Evolutionary conservation across 1,140 invertebrate species (phyloP).

Genomic region (Macrostomum lignano): DNA sequence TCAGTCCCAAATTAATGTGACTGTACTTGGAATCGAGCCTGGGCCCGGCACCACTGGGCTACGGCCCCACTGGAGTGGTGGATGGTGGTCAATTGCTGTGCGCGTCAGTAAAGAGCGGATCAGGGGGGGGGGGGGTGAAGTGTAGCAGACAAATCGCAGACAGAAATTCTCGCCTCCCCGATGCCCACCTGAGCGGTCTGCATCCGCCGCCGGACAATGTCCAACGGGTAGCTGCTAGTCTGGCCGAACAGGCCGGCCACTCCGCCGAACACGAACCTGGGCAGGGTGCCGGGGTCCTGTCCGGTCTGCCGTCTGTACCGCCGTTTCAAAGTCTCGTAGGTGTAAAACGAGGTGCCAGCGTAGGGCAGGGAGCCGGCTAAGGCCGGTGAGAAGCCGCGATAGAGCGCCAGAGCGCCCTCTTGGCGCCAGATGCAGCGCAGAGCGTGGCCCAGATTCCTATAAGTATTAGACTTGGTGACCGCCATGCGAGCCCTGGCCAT

Average conservation of each 20-base stretch:
- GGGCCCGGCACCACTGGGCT: too few species aligned
- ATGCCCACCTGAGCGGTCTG: too few species aligned
- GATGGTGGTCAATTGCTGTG: too few species aligned
- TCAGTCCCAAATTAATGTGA: too few species aligned
- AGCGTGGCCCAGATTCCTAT: constrained; percentile 35
- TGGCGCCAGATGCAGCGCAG: constrained; percentile 47
- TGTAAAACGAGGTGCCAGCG: constrained; percentile 82
- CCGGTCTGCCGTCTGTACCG: neutral
- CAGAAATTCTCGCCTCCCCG: too few species aligned
- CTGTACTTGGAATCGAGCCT: too few species aligned
- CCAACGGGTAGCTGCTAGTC: constrained; percentile 68
- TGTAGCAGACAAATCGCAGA: too few species aligned
- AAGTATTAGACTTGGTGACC: constrained; percentile 37
- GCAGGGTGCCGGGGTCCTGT: neutral
- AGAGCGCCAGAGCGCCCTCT: constrained; percentile 50
- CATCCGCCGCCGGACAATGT: constrained; percentile 69
- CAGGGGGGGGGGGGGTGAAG: too few species aligned
- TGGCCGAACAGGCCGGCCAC: constrained; percentile 71
- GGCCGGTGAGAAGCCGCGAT: constrained; percentile 59
- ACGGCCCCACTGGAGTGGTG: too few species aligned
- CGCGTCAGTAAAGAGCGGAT: too few species aligned
- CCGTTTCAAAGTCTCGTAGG: constrained; percentile 63
- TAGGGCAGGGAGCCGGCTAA: constrained; percentile 78
- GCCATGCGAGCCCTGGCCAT: constrained; percentile 86
- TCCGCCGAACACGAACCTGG: constrained; percentile 38